Evolutionary conservation across 2,797 vertebrate species (phyloP).

Genomic region (Tragopan temminckii): DNA sequence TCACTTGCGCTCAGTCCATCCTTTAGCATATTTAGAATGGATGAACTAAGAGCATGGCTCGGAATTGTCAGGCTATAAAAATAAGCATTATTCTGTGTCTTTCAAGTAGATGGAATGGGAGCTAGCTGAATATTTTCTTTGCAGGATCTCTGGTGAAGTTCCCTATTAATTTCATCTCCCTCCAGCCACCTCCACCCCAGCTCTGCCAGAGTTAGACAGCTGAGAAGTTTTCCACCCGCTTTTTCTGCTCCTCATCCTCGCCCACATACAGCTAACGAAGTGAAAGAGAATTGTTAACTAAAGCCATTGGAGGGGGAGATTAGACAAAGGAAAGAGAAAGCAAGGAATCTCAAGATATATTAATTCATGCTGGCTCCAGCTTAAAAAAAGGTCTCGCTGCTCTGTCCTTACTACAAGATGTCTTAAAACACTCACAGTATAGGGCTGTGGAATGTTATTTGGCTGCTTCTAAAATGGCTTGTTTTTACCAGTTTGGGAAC

Average conservation of each 20-base stretch:
- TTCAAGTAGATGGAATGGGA: conserved; percentile 46
- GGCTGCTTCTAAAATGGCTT: conserved; percentile 42
- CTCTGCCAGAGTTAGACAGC: conserved; percentile 45
- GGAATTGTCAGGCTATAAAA: not conserved
- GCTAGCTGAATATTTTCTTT: not conserved
- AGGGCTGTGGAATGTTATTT: conserved; percentile 65
- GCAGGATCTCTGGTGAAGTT: not conserved
- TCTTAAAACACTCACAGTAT: conserved; percentile 62
- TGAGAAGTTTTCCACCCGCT: conserved; percentile 58
- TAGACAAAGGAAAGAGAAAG: conserved; percentile 33
- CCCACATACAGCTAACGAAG: conserved; percentile 50
- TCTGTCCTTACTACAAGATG: conserved; percentile 32
- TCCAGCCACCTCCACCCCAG: conserved; percentile 2
- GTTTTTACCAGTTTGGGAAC: conserved; percentile 8
- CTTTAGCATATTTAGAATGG: conserved; percentile 30
- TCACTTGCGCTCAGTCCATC: not conserved
- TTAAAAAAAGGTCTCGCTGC: not conserved
- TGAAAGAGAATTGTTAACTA: conserved; percentile 44
- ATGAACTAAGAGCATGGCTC: not conserved
- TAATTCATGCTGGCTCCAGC: conserved; percentile 38
- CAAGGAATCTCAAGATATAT: not conserved
- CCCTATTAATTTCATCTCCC: not conserved
- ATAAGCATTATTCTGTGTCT: conserved; percentile 6
- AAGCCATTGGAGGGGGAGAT: not conserved
- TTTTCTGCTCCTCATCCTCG: conserved; percentile 34